phyloP scores from a whole-genome alignment of 2,888 invertebrate species.

The Metallyticus violacea region DNA sequence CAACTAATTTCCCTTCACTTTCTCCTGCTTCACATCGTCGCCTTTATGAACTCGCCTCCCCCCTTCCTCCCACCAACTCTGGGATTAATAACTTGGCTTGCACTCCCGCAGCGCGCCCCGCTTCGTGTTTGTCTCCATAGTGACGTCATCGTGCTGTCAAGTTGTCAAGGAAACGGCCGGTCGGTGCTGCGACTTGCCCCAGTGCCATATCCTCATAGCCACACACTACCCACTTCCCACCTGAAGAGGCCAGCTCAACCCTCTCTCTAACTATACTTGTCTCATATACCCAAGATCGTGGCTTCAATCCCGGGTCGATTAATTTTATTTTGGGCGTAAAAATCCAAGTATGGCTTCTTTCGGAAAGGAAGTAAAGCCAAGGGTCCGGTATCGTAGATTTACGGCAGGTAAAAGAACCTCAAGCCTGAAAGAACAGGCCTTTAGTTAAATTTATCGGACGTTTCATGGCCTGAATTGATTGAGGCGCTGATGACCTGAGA shows the following conservation, averaged over 20 bases:
- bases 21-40: conserved; percentile 12
- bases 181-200: background rate
- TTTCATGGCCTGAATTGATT: too few relatives aligned
- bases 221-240: background rate
- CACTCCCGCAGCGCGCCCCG: conserved; percentile 21
- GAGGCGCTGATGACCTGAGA: too few relatives aligned
- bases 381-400: too few relatives aligned
- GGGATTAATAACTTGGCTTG: conserved; percentile 27
- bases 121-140: conserved; percentile 17
- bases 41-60: conserved; percentile 24
- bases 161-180: conserved; percentile 23
- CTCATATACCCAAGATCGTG: too few relatives aligned
- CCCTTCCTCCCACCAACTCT: background rate
- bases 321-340: too few relatives aligned
- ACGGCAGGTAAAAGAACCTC: too few relatives aligned
- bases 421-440: too few relatives aligned
- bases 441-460: too few relatives aligned
- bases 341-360: too few relatives aligned
- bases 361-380: too few relatives aligned
- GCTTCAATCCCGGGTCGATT: too few relatives aligned
- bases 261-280: too few relatives aligned
- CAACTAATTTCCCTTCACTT: conserved; percentile 29
- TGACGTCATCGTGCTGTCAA: conserved; percentile 24
- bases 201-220: background rate
- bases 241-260: background rate